Evolutionary conservation across 2,113 vertebrate genomes (phyloP).

Genomic region (Narcine bancroftii): DNA sequence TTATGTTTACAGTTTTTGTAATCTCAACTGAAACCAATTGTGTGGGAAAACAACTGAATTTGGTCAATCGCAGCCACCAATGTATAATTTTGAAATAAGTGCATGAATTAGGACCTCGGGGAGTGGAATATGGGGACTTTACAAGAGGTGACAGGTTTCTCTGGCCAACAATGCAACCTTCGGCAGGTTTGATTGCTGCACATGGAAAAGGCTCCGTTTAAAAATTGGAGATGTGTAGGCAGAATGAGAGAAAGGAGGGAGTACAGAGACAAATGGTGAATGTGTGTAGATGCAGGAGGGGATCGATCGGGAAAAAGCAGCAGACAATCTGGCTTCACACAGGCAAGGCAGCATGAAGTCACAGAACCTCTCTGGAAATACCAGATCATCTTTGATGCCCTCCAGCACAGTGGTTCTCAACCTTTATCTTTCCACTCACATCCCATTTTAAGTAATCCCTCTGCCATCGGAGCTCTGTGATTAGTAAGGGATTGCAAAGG

Average conservation of each 20-base stretch:
- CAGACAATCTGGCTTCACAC: neutral
- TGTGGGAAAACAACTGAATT: neutral
- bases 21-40: neutral
- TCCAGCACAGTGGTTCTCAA: no score
- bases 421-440: no score
- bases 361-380: neutral
- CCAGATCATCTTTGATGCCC: neutral
- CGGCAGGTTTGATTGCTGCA: neutral
- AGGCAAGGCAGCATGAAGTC: neutral
- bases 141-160: neutral
- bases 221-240: neutral
- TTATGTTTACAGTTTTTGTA: neutral
- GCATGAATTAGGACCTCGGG: neutral
- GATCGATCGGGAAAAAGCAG: neutral
- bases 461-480: no score
- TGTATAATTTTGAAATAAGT: constrained; percentile 10
- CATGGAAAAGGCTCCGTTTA: neutral
- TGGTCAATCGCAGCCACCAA: neutral
- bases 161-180: neutral
- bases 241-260: neutral
- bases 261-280: neutral
- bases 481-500: no score
- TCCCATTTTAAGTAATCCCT: no score
- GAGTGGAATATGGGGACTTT: neutral
- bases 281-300: neutral